Percentiles rank a stretch among this genome's conserved stretches.
These are phyloP conservation scores for Anastrepha obliqua DNA, from an alignment of 1,140 invertebrate genomes.

Conservation along the genomic window DNA sequence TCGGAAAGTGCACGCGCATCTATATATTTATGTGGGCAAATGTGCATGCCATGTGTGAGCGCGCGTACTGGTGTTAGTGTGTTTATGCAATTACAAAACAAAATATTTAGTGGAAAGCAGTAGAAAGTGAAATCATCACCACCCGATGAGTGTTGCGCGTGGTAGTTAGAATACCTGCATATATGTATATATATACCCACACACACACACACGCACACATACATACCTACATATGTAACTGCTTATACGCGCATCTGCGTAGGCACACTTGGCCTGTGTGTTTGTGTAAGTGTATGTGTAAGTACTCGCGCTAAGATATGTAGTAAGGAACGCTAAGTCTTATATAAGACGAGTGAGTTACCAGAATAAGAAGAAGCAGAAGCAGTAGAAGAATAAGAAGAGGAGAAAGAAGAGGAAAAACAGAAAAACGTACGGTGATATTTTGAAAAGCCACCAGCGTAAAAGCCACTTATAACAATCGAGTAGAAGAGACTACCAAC, in stretches of 20 bases:
- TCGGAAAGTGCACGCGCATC: conserved; percentile 40
- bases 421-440: neutral
- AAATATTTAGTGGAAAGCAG: conserved; percentile 42
- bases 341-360: conserved; percentile 40
- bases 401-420: neutral
- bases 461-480: conserved; percentile 4
- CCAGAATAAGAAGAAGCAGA: neutral
- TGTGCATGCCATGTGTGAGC: neutral
- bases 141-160: neutral
- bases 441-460: conserved; percentile 23
- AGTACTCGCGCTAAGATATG: neutral
- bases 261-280: neutral
- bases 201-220: neutral
- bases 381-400: neutral
- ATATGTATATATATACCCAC: neutral
- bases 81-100: conserved; percentile 49
- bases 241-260: neutral
- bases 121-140: conserved; percentile 48
- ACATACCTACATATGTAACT: neutral
- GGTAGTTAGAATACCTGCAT: neutral
- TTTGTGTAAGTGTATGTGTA: conserved; percentile 1
- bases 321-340: conserved; percentile 12
- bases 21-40: neutral
- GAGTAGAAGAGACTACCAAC: neutral
- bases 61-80: conserved; percentile 5